phyloP scores from a whole-genome alignment of 2,113 vertebrate species.

The Indicator maculatus region DNA sequence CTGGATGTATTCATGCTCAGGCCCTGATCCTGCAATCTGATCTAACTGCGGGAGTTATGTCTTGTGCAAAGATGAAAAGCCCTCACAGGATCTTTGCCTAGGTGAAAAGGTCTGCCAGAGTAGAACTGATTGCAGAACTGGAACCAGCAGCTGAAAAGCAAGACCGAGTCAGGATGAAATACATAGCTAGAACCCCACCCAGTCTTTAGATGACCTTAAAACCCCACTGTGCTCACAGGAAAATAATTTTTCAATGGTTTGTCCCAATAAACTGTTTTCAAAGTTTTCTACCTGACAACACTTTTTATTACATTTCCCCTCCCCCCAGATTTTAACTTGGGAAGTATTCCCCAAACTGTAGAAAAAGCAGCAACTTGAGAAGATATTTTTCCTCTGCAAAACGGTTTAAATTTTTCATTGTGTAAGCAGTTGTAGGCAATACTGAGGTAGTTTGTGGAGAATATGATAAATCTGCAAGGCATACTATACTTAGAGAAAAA shows the following conservation, averaged over 20 bases:
- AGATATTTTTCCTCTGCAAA: slow-evolving; percentile 55
- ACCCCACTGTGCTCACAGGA: neutral
- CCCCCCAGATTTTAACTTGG: neutral
- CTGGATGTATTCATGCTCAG: slow-evolving; percentile 17
- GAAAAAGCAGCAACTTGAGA: slow-evolving; percentile 63
- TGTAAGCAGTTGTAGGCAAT: slow-evolving; percentile 23
- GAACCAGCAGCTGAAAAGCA: slow-evolving; percentile 14
- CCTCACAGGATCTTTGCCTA: slow-evolving; percentile 34
- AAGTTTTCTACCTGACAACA: neutral
- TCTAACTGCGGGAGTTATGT: neutral
- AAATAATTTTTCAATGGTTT: slow-evolving; percentile 51
- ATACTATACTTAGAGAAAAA: slow-evolving; percentile 65
- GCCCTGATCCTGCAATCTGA: slow-evolving; percentile 52
- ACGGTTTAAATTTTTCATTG: slow-evolving; percentile 41
- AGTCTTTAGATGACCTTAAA: neutral
- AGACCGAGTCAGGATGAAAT: neutral
- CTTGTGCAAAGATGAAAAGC: slow-evolving; percentile 37
- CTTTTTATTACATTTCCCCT: neutral
- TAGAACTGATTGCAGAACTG: slow-evolving; percentile 20
- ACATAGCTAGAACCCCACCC: neutral
- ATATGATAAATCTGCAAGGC: slow-evolving; percentile 63
- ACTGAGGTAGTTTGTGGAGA: slow-evolving; percentile 10
- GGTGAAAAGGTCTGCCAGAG: slow-evolving; percentile 30
- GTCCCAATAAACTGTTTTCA: slow-evolving; percentile 14
- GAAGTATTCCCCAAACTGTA: slow-evolving; percentile 20